A percentile compares a stretch with the other conserved stretches of the same genome.
Evolutionary conservation across 53 echinoderm and acorn worm genomes (phyloP).

Genomic region (Holothuria scabra): DNA sequence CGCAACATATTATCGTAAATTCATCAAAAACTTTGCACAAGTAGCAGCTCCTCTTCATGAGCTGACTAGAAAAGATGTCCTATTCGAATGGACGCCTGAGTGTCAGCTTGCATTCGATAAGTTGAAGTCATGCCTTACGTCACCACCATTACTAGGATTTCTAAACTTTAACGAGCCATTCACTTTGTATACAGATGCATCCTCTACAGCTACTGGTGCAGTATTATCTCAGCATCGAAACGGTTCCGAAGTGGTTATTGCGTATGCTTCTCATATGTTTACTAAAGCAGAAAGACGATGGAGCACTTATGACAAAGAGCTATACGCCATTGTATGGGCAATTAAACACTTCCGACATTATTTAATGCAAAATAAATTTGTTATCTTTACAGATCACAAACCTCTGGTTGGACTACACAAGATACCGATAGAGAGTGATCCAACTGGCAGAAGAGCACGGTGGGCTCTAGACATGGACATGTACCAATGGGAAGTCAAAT

Average conservation of each 20-base stretch:
- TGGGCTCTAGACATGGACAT: slow-evolving; percentile 68
- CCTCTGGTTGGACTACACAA: slow-evolving; percentile 23
- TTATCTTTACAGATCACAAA: background rate
- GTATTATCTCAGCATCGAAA: slow-evolving; percentile 30
- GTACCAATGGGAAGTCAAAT: slow-evolving; percentile 61
- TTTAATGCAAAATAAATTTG: background rate
- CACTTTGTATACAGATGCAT: slow-evolving; percentile 51
- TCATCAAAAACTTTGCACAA: slow-evolving; percentile 53
- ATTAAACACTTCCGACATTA: slow-evolving; percentile 11
- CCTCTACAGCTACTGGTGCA: slow-evolving; percentile 22
- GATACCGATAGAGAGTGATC: slow-evolving; percentile 13
- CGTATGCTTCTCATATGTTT: background rate
- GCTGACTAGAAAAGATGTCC: slow-evolving; percentile 58
- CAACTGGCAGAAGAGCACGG: slow-evolving; percentile 15
- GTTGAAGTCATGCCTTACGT: slow-evolving; percentile 40
- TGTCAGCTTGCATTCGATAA: slow-evolving; percentile 64
- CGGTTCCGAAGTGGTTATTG: slow-evolving; percentile 7
- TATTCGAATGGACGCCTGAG: slow-evolving; percentile 66
- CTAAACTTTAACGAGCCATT: slow-evolving; percentile 18
- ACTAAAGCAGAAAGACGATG: slow-evolving; percentile 18
- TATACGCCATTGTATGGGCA: slow-evolving; percentile 15
- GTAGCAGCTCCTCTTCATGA: slow-evolving; percentile 51
- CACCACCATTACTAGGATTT: slow-evolving; percentile 41
- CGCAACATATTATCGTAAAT: slow-evolving; percentile 61
- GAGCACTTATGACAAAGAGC: slow-evolving; percentile 27